Evolutionary conservation across 1,140 invertebrate species (phyloP), one percentile per base, ranked within the genome.

Genomic region (Delia radicum): DNA sequence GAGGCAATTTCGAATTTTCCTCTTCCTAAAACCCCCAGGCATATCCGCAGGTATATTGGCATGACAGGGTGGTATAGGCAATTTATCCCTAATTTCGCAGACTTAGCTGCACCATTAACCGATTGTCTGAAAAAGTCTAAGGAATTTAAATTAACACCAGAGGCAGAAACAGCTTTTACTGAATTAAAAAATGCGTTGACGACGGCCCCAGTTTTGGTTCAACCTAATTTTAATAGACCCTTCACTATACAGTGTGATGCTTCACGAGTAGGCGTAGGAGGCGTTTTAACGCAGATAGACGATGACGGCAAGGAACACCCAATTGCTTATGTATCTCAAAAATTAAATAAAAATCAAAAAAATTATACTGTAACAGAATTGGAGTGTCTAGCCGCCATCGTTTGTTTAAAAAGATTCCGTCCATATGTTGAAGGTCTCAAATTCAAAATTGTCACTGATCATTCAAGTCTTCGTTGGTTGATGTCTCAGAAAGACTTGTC

Each of bases 41-140:
- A 72, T 24, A n/a, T 72, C 12, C 69, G 69, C 21, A 3, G 33
- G 33, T 72, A 46, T 37, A 26, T 72, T 8, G 69, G 69, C 69
- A n/a, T 33, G 2, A 33, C 84, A 1, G 81, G 81, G 2, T 88
- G 86, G 78, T 88, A 88, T 76, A 74, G 85, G 8, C 65, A 80
- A 8, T 89, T 88, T 75, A 81, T 89, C 31, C 78, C 79, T 13
- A 79, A 88, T 78, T 89, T 88, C 77, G 79, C 87, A 0, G 62
- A 76, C 0, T 48, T 84, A 5, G 79, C 87, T 18, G 69, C 78
- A n/a, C 87, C 87, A 2, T 61, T 76, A 2, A 74, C 73, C 2
- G 31, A 77, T 10, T 72, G 26, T 10, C 62, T 13, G 29, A 13
- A 28, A 21, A n/a, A 46, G 18, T 29, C n/a, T n/a, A 78, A 74